phyloP scores from a whole-genome alignment of 2,113 vertebrate species.

The Callaeas wilsoni region DNA sequence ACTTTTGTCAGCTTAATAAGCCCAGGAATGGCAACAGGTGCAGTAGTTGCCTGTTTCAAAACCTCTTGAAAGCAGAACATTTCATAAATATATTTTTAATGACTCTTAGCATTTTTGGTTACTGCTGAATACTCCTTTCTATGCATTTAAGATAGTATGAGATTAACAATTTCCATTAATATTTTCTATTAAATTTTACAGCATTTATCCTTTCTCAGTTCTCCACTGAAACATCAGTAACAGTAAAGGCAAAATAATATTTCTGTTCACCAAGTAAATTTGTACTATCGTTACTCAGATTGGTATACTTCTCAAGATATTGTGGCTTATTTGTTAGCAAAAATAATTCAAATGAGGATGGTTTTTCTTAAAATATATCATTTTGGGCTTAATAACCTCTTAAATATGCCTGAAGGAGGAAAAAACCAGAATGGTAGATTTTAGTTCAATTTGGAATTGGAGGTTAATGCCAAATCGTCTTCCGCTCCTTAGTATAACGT shows the following conservation, averaged over 20 bases:
- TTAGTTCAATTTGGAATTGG: not conserved
- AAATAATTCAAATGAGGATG: not conserved
- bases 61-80: not conserved
- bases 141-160: not conserved
- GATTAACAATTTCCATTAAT: not conserved
- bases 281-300: not conserved
- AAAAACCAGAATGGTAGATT: not conserved
- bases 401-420: not conserved
- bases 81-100: not conserved
- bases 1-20: not conserved
- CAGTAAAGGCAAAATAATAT: not conserved
- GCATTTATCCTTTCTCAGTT: not conserved
- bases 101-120: not conserved
- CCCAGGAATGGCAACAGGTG: not conserved
- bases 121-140: not conserved
- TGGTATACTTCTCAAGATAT: not conserved
- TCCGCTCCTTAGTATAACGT: not conserved
- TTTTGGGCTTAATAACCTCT: not conserved
- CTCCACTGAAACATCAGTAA: not conserved
- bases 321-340: not conserved
- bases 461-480: not conserved
- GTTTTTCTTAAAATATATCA: not conserved
- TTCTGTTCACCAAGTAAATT: not conserved
- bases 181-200: not conserved
- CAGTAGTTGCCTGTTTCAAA: not conserved